Base-by-base conservation (phyloP, 2,113 vertebrate genomes). In the Paradisaea rubra region DNA sequence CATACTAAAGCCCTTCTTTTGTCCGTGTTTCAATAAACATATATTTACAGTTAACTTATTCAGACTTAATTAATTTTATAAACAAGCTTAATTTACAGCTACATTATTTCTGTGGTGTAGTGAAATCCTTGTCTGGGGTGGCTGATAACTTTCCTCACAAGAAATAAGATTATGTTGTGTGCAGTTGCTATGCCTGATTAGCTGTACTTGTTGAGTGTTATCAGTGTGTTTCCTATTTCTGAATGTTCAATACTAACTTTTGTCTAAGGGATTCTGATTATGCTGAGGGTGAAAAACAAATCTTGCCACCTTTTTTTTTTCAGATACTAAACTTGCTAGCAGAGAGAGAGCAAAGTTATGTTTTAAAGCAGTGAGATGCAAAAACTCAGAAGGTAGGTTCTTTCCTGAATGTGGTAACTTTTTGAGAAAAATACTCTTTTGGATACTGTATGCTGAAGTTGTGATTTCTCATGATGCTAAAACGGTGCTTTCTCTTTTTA, bases 321-420 rank as follows among this genome's bases (percentile, higher is more conserved):
- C 66, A 99, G 99, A 99, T 97, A 98, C 99, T 76, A 99, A 98
- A 93, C 98, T 99, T 39, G 98, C 97, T 59, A 99, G 98, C 97
- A 98, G 99, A 95, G 99, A 99, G 89, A 96, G 98, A 93, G 98
- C 98, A 7, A 99, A 99, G 93, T 95, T 99, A 82, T 99, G 99
- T 91, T 99, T 99, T 94, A 98, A 98, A 95, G 99, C 99, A 93
- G 95, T 97, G 33, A 98, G 97, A 74, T 99, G 99, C 98, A 98
- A 98, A 96, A 97, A 97, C 65, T 96, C 81, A 6, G 96, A 98
- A 98, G 99, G 99, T 99, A 95, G 54, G 95, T 94, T 80, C n/a
- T 72, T 42, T 94, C 65, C 35, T 69, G 27, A 87, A 73, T 83
- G 13, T 47, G 25, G 33, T 91, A 69, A 37, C 57, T 73, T 95